Base-by-base conservation (phyloP, 37 sponge, comb jelly and placozoan genomes). In the Beroe forskalii region DNA sequence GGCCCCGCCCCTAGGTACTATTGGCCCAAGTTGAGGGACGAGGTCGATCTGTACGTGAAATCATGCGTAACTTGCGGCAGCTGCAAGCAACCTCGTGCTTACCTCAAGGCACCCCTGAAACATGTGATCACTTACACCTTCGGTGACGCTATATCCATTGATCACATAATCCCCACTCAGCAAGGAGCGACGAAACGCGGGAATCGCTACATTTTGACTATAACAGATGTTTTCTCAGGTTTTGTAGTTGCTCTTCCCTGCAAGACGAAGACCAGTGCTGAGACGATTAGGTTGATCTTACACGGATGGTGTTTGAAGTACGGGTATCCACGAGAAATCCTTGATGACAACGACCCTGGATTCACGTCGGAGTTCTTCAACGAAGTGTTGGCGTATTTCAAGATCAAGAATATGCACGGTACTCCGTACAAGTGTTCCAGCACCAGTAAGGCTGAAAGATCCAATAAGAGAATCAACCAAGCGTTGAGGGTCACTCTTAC, bases 241-340 rank as follows among this genome's bases (percentile, higher is more conserved):
- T 72, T 36, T 37, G 38, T 37, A 37, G 76, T 72, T 12, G 76
- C 76, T 12, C 40, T 72, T 72, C 40, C 76, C 38, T 72, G 76
- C 22, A 72, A 72, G 27, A 72, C 76, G 3, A 17, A 27, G 76
- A 38, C 37, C 2, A 72, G 76, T 36, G 76, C 19, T 27, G 76
- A 72, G 40, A 72, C 76, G 40, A 72, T 72, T 22, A 72, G 76
- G 22, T 27, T 38, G 38, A 72, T 72, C 3, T 20, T 37, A 38
- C 76, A 72, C 22, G 38, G 40, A 72, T 72, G 76, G 76, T 72
- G 76, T 38, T 72, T 72, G 40, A 72, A 72, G 40, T 72, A 38
- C 40, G 76, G 76, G 1, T 72, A 72, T 27, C 76, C 76, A 17
- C 38, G 40, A 37, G 76, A 72, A 72, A 72, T 72, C 40, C 20